Evolutionary conservation across 1,140 invertebrate species (phyloP).

Genomic region (Patella vulgata): DNA sequence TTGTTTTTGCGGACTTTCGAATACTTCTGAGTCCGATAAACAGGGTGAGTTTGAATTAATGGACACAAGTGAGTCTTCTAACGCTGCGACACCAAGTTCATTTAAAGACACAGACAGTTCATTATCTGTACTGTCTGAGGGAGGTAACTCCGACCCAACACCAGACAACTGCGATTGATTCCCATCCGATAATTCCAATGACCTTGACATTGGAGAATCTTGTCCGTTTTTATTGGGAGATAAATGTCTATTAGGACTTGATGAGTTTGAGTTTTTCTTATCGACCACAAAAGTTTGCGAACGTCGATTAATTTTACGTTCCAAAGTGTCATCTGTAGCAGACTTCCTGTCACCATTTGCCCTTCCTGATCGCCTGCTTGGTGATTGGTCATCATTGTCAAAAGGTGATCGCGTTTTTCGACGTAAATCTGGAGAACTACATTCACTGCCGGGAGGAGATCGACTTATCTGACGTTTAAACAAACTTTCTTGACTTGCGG

Average conservation of each 20-base stretch:
- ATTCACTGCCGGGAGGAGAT: slow-evolving; percentile 38
- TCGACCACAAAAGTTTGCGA: slow-evolving; percentile 39
- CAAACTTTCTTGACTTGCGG: slow-evolving; percentile 43
- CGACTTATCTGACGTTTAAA: slow-evolving; percentile 41
- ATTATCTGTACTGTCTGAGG: too few relatives aligned
- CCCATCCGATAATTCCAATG: too few relatives aligned
- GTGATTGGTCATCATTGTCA: slow-evolving; percentile 23
- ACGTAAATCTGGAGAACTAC: slow-evolving; percentile 16
- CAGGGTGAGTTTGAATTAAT: too few relatives aligned
- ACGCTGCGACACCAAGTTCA: too few relatives aligned
- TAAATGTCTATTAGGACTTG: slow-evolving; percentile 18
- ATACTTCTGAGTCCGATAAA: too few relatives aligned
- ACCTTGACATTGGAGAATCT: too few relatives aligned
- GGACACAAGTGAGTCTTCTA: too few relatives aligned
- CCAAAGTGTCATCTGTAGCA: slow-evolving; percentile 28
- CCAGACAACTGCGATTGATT: too few relatives aligned
- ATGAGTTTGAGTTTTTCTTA: slow-evolving; percentile 9
- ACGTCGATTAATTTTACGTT: slow-evolving; percentile 40
- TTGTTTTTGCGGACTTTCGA: too few relatives aligned
- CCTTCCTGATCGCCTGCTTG: slow-evolving; percentile 25
- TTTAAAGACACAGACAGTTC: too few relatives aligned
- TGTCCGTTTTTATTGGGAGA: too few relatives aligned
- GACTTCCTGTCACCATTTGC: slow-evolving; percentile 39
- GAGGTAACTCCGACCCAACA: too few relatives aligned
- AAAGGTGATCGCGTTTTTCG: slow-evolving; percentile 27